phyloP scores from a whole-genome alignment of 2,888 invertebrate genomes.

The Lymantria monacha region DNA sequence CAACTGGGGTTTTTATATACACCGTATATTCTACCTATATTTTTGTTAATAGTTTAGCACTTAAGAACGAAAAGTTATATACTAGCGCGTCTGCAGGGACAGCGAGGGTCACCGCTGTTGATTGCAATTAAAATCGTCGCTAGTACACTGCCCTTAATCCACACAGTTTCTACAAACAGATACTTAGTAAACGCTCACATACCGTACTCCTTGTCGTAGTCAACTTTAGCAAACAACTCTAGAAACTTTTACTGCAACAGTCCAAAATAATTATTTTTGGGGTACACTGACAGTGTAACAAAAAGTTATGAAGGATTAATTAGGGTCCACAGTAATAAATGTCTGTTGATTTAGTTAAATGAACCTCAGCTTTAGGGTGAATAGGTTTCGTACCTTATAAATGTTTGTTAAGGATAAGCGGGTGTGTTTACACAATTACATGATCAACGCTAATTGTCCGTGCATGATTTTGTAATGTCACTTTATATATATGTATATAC shows the following conservation, averaged over 20 bases:
- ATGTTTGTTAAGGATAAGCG: conserved; percentile 18
- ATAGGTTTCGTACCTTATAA: conserved; percentile 30
- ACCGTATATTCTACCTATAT: no score
- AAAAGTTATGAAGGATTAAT: conserved; percentile 42
- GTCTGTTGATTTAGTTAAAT: conserved; percentile 38
- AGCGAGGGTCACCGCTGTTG: not conserved
- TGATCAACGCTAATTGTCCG: conserved; percentile 4
- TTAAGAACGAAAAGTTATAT: no score
- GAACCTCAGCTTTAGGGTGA: conserved; percentile 28
- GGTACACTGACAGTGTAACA: conserved; percentile 27
- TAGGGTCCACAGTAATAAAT: conserved; percentile 34
- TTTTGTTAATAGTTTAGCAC: no score
- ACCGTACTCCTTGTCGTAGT: conserved; percentile 21
- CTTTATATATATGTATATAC: not conserved
- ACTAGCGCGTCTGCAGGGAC: not conserved
- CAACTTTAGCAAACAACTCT: conserved; percentile 41
- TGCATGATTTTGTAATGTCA: not conserved
- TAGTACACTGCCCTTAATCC: not conserved
- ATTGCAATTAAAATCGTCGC: not conserved
- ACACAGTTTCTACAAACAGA: conserved; percentile 43
- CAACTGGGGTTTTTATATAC: no score
- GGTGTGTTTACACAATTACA: conserved; percentile 6
- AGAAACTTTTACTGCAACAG: conserved; percentile 40
- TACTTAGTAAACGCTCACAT: conserved; percentile 28
- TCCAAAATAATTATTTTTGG: conserved; percentile 45